Evolutionary conservation across 2,113 vertebrate genomes (phyloP).

Genomic region (Saccopteryx bilineata): DNA sequence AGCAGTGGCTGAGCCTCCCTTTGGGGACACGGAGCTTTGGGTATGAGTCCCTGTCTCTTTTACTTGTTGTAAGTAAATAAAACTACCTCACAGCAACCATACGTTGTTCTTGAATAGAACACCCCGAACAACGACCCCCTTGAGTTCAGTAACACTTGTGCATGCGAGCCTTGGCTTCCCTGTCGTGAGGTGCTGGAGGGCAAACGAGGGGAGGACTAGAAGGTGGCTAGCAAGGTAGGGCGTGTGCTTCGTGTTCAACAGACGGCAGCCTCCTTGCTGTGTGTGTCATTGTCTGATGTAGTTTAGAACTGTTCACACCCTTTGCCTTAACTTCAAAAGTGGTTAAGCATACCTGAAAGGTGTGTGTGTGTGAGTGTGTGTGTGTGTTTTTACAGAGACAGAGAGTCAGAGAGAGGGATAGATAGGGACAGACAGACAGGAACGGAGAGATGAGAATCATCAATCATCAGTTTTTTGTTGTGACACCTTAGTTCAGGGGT

Average conservation of each 20-base stretch:
- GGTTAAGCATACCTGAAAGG: neutral
- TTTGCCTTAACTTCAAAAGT: neutral
- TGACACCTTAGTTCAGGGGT: no score
- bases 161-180: neutral
- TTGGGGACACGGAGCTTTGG: neutral
- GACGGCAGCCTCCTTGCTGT: rapidly evolving
- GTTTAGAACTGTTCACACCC: neutral
- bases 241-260: rapidly evolving
- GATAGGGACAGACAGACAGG: no score
- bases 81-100: neutral
- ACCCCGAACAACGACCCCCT: no score
- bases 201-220: rapidly evolving
- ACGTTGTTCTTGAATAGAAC: neutral
- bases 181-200: neutral
- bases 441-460: no score
- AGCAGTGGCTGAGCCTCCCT: neutral
- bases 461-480: no score
- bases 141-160: neutral
- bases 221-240: neutral
- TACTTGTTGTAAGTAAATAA: neutral
- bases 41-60: no score
- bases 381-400: no score
- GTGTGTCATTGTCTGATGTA: rapidly evolving
- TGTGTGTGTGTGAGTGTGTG: no score
- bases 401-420: no score